phyloP scores from a whole-genome alignment of 1,140 invertebrate species.

The Ceratosolen solmsi region DNA sequence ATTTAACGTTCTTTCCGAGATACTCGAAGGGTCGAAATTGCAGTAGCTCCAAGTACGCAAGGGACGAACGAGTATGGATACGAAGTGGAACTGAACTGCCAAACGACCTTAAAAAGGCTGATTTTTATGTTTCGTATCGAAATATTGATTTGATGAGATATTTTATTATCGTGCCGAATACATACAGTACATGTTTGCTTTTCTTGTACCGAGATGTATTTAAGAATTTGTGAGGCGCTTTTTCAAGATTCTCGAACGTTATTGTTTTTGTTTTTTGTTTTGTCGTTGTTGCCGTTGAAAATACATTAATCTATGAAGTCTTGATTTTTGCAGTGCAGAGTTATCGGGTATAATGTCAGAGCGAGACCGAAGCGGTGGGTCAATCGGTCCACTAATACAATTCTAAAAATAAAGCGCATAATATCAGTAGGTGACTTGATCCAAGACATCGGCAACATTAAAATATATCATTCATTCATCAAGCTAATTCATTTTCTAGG shows the following conservation, averaged over 20 bases:
- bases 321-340: too few relatives aligned
- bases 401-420: too few relatives aligned
- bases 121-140: conserved; percentile 2
- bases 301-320: too few relatives aligned
- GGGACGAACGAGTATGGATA: conserved; percentile 1
- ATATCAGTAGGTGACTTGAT: too few relatives aligned
- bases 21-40: not conserved
- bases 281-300: too few relatives aligned
- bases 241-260: not conserved
- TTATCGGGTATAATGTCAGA: too few relatives aligned
- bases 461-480: not conserved
- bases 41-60: not conserved
- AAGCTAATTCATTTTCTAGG: not conserved
- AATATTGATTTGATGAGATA: not conserved
- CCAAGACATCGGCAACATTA: too few relatives aligned
- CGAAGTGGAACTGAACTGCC: not conserved
- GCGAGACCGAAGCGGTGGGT: too few relatives aligned
- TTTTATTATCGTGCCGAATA: not conserved
- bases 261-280: too few relatives aligned
- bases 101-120: not conserved
- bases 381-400: too few relatives aligned
- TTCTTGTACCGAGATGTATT: not conserved
- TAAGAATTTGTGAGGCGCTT: not conserved
- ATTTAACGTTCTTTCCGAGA: conserved; percentile 60
- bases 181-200: not conserved